Percentiles rank a stretch among this genome's conserved stretches.
phyloP scores from a whole-genome alignment of 2,888 invertebrate species.

The Netelia virgata region DNA sequence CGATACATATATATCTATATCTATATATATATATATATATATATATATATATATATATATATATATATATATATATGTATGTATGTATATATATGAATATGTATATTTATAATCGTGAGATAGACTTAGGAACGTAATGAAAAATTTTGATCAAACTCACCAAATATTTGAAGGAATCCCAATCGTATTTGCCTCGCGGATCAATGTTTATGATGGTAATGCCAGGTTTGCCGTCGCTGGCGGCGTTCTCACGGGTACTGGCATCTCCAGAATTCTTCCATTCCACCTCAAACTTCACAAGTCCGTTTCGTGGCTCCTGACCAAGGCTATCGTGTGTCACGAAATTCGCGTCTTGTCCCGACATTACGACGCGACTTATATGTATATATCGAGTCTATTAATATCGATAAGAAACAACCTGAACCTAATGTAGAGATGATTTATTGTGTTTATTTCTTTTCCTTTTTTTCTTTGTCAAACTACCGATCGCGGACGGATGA shows the following conservation, averaged over 20 bases:
- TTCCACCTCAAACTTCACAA: conserved; percentile 21
- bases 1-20: background rate
- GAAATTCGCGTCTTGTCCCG: conserved; percentile 38
- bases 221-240: background rate
- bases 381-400: conserved; percentile 45
- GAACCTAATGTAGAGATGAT: background rate
- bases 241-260: background rate
- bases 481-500: conserved; percentile 7
- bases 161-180: conserved; percentile 54
- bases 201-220: background rate
- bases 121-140: background rate
- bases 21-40: background rate
- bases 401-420: conserved; percentile 13
- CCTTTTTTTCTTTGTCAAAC: background rate
- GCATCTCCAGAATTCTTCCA: conserved; percentile 39
- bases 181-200: conserved; percentile 16
- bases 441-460: conserved; percentile 10
- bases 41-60: background rate
- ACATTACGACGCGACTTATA: conserved; percentile 51
- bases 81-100: background rate
- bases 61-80: conserved; percentile 1
- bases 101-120: background rate
- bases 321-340: conserved; percentile 54
- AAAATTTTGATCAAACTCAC: conserved; percentile 34
- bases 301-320: conserved; percentile 21